phyloP scores from a whole-genome alignment of 2,113 vertebrate species.

The Otocyon megalotis region DNA sequence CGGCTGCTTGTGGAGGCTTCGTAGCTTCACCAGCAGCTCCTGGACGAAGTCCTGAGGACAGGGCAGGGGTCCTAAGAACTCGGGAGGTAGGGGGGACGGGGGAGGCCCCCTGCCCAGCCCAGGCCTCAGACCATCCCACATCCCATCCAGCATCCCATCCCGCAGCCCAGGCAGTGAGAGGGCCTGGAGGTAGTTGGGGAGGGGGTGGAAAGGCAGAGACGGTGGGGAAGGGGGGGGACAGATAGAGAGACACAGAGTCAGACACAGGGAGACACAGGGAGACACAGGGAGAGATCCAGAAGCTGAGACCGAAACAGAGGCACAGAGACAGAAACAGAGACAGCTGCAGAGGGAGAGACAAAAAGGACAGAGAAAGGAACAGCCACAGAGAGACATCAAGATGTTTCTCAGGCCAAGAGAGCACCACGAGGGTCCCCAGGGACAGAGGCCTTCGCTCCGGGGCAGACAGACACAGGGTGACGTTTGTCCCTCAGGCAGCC shows the following conservation, averaged over 20 bases:
- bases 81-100: rapidly evolving
- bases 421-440: constrained; percentile 33
- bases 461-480: constrained; percentile 60
- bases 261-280: not conserved
- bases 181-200: too few relatives aligned
- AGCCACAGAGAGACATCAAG: not conserved
- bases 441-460: constrained; percentile 14
- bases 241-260: not conserved
- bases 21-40: constrained; percentile 89
- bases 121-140: not conserved
- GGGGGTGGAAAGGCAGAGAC: not conserved
- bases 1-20: constrained; percentile 91
- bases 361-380: not conserved
- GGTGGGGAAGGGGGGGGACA: rapidly evolving
- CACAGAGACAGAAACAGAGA: not conserved
- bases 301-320: not conserved
- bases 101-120: not conserved
- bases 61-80: not conserved
- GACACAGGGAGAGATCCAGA: rapidly evolving
- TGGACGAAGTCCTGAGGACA: constrained; percentile 87
- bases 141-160: not conserved
- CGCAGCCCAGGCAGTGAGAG: not conserved
- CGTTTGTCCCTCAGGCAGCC: constrained; percentile 66
- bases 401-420: not conserved
- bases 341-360: not conserved